phyloP scores from a whole-genome alignment of 1,140 invertebrate species.

The Nilaparvata lugens region DNA sequence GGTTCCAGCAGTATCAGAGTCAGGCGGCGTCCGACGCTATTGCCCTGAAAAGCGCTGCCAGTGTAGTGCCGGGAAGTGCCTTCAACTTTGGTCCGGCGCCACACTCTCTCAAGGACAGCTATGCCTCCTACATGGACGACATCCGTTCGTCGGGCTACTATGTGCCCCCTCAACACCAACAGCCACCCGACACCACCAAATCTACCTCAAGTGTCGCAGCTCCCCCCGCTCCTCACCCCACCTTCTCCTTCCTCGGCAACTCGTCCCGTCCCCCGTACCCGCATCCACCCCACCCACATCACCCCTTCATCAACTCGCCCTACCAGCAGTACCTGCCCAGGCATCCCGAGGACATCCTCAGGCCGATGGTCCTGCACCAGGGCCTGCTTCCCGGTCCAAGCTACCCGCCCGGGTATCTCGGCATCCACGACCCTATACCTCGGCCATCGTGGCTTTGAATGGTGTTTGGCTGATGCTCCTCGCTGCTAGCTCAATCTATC shows the following conservation, averaged over 20 bases:
- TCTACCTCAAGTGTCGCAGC: conserved; percentile 30
- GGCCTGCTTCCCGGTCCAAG: conserved; percentile 42
- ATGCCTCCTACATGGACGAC: conserved; percentile 50
- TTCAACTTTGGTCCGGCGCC: conserved; percentile 56
- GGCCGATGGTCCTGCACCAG: conserved; percentile 45
- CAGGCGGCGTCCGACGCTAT: conserved; percentile 44
- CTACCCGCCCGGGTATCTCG: conserved; percentile 47
- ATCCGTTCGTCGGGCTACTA: conserved; percentile 25
- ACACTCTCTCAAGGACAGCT: conserved; percentile 37
- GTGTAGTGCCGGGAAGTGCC: conserved; percentile 54
- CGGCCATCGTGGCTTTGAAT: conserved; percentile 41
- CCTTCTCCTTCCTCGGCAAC: conserved; percentile 41
- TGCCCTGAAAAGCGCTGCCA: conserved; percentile 44
- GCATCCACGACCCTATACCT: conserved; percentile 55
- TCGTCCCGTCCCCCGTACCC: conserved; percentile 38
- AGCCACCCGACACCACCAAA: conserved; percentile 38
- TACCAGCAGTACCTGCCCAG: conserved; percentile 59
- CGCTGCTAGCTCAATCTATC: no score
- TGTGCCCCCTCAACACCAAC: conserved; percentile 17
- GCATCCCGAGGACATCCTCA: conserved; percentile 45
- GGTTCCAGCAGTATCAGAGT: conserved; percentile 44
- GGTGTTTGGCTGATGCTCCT: not conserved
- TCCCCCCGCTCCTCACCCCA: conserved; percentile 33
- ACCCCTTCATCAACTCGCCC: conserved; percentile 40
- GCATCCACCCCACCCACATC: conserved; percentile 33